Conservation (phyloP, 2,797 vertebrate species). For the Halcyon chelicuti region DNA sequence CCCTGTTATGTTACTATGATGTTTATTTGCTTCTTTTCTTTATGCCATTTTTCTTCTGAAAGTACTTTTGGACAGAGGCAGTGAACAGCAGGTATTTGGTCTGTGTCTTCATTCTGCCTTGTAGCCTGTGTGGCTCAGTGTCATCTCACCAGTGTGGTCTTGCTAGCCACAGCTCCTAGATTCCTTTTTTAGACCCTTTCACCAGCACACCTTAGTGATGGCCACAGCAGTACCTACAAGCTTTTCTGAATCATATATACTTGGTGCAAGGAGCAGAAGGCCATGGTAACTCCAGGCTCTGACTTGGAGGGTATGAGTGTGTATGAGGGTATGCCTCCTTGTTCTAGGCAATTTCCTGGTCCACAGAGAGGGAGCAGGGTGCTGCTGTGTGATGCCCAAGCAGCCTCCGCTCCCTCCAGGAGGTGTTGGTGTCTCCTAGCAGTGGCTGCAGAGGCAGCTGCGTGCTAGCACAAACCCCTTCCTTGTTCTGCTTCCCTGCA, state of each 20-base stretch:
- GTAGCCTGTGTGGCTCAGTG: neutral
- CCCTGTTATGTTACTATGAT: neutral
- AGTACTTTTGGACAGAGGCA: neutral
- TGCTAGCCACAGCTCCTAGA: neutral
- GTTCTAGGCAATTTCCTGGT: neutral
- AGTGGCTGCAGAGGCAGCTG: neutral
- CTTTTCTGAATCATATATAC: neutral
- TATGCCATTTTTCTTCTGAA: neutral
- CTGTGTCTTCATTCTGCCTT: neutral
- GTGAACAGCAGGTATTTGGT: neutral
- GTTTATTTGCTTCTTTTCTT: neutral
- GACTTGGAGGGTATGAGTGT: neutral
- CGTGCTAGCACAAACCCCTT: neutral
- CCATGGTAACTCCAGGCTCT: neutral
- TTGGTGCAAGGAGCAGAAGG: neutral
- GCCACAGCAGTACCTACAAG: neutral
- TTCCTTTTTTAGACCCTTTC: neutral
- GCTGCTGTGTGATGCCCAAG: fast-evolving
- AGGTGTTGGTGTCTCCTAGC: neutral
- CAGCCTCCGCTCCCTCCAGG: neutral
- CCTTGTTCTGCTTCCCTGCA: constrained; percentile 19
- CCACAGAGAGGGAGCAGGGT: neutral
- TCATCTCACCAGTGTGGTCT: neutral
- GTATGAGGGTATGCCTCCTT: no score
- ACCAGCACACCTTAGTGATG: fast-evolving